A percentile compares a stretch with the other conserved stretches of the same genome.
These are phyloP conservation scores for Folsomia candida DNA, from an alignment of 2,888 invertebrate genomes.

Conservation along the genomic window DNA sequence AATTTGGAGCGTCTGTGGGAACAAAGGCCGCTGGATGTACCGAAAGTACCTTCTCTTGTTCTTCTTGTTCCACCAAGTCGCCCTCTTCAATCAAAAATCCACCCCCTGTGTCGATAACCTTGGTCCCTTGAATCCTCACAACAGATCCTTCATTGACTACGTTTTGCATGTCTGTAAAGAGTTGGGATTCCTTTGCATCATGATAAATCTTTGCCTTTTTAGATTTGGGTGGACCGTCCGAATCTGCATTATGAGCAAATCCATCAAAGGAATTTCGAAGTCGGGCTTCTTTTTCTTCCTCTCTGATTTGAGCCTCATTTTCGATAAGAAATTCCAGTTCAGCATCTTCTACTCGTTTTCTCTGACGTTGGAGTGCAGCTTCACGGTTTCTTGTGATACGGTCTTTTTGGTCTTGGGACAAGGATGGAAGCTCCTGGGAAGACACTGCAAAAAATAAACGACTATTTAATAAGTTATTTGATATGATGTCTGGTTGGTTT, in stretches of 20 bases:
- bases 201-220: constrained; percentile 17
- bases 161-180: constrained; percentile 40
- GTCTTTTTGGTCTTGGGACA: constrained; percentile 15
- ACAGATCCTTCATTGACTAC: constrained; percentile 44
- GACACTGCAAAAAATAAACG: constrained; percentile 16
- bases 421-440: neutral
- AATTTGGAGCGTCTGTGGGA: constrained; percentile 60
- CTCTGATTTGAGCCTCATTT: neutral
- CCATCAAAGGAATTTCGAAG: neutral
- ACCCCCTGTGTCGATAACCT: constrained; percentile 75
- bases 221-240: neutral
- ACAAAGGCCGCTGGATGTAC: constrained; percentile 59
- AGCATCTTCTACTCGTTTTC: constrained; percentile 20
- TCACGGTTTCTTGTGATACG: constrained; percentile 41
- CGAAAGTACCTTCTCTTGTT: constrained; percentile 50
- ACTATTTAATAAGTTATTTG: no score
- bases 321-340: neutral
- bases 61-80: constrained; percentile 56
- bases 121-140: constrained; percentile 52
- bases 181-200: constrained; percentile 26
- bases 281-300: neutral
- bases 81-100: constrained; percentile 75
- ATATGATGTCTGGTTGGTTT: no score
- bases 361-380: constrained; percentile 32
- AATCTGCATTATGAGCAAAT: neutral